Evolutionary conservation across 2,797 vertebrate species (phyloP).

Genomic region (Onychomys torridus): DNA sequence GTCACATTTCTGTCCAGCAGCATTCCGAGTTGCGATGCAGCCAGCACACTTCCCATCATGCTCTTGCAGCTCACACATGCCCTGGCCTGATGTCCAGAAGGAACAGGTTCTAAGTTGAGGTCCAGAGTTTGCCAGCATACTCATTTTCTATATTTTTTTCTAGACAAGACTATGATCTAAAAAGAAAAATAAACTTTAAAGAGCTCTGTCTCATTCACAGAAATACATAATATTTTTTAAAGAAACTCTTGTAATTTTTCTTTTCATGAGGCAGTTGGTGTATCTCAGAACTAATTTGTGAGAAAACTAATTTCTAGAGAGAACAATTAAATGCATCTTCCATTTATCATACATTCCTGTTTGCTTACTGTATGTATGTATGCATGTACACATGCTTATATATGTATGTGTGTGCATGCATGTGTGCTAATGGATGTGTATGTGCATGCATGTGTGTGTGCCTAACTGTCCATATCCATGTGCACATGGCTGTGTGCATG

Average conservation of each 20-base stretch:
- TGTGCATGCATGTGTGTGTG: background rate
- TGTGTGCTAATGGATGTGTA: background rate
- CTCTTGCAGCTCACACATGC: background rate
- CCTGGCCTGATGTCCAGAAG: background rate
- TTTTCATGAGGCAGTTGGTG: background rate
- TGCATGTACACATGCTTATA: background rate
- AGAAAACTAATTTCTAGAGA: constrained; percentile 33
- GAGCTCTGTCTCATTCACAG: background rate
- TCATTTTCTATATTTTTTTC: background rate
- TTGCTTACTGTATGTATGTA: background rate
- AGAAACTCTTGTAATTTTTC: background rate
- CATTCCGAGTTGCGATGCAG: background rate
- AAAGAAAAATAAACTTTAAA: constrained; percentile 22
- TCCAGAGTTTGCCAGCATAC: background rate
- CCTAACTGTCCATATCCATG: background rate
- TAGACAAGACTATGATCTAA: background rate
- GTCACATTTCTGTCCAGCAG: background rate
- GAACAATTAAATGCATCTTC: background rate
- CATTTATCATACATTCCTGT: background rate
- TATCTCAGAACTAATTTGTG: constrained; percentile 4
- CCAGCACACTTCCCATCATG: background rate
- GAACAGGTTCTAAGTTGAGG: background rate
- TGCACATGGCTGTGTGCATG: background rate
- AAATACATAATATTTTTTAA: background rate
- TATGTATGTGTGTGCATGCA: background rate